phyloP scores from a whole-genome alignment of 2,113 vertebrate species.

The Psilopogon haemacephalus region DNA sequence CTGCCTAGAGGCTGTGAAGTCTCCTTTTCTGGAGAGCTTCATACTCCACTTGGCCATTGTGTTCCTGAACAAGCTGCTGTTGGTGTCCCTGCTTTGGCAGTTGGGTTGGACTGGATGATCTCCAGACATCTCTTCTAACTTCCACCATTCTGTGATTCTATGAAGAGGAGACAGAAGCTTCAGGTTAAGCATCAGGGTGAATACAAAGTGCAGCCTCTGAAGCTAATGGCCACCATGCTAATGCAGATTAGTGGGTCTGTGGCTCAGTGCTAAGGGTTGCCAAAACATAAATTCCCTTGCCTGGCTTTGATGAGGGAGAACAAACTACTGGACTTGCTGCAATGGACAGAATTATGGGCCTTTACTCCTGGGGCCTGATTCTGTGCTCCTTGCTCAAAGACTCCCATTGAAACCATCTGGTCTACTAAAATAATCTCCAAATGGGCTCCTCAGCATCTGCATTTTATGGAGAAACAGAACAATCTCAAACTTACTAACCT shows the following conservation, averaged over 20 bases:
- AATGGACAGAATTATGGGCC: accelerated
- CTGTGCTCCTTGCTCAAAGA: not conserved
- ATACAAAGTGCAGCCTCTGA: accelerated
- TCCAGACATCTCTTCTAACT: too few relatives aligned
- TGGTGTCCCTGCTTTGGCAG: too few relatives aligned
- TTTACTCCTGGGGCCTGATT: not conserved
- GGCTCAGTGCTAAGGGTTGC: not conserved
- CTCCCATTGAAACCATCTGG: not conserved
- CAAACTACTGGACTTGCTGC: not conserved
- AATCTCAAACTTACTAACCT: not conserved
- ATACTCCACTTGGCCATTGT: too few relatives aligned
- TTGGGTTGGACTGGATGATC: too few relatives aligned
- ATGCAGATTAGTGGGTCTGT: not conserved
- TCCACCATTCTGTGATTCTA: too few relatives aligned
- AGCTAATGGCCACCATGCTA: accelerated
- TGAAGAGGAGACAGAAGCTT: not conserved
- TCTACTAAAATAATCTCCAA: accelerated
- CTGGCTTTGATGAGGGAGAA: not conserved
- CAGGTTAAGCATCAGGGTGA: not conserved
- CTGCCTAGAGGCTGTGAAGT: too few relatives aligned
- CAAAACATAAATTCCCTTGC: not conserved
- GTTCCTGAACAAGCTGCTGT: too few relatives aligned
- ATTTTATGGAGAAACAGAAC: not conserved
- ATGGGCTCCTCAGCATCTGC: not conserved
- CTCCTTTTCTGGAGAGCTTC: too few relatives aligned